phyloP scores from a whole-genome alignment of 2,797 vertebrate genomes.

The Percopsis omiscomaycus region DNA sequence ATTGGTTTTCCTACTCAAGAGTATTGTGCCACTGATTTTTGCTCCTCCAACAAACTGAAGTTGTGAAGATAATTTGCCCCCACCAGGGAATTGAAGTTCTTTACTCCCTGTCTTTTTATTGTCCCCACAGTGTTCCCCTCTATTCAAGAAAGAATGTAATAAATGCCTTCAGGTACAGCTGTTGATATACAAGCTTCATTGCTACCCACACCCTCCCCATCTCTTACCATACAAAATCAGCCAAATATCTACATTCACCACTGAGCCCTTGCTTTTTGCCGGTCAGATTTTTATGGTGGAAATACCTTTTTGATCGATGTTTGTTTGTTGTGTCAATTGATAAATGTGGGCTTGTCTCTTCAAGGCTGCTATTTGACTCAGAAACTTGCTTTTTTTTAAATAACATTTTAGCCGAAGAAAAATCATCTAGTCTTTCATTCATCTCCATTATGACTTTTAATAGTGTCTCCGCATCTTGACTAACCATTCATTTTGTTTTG shows the following conservation, averaged over 20 bases:
- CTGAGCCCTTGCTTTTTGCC: slow-evolving; percentile 18
- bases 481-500: slow-evolving; percentile 32
- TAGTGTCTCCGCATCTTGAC: slow-evolving; percentile 32
- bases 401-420: not conserved
- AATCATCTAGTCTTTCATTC: slow-evolving; percentile 16
- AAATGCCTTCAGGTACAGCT: slow-evolving; percentile 86
- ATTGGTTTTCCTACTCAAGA: slow-evolving; percentile 26
- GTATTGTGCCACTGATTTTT: slow-evolving; percentile 36
- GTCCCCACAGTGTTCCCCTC: slow-evolving; percentile 83
- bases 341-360: slow-evolving; percentile 33
- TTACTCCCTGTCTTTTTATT: slow-evolving; percentile 73
- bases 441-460: slow-evolving; percentile 34
- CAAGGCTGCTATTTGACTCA: slow-evolving; percentile 24
- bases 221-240: not conserved
- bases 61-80: slow-evolving; percentile 36
- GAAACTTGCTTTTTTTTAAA: slow-evolving; percentile 8
- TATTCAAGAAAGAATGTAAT: slow-evolving; percentile 90
- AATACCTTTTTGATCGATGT: slow-evolving; percentile 42
- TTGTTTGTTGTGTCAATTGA: slow-evolving; percentile 47
- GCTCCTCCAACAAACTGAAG: slow-evolving; percentile 32
- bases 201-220: slow-evolving; percentile 62
- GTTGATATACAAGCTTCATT: slow-evolving; percentile 78
- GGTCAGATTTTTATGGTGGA: slow-evolving; percentile 17
- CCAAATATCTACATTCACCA: slow-evolving; percentile 47
- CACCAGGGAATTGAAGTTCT: slow-evolving; percentile 49